Percentiles rank a stretch among this genome's conserved stretches.
These are phyloP conservation scores for Chrysina gloriosa DNA, from an alignment of 2,888 invertebrate species.

Conservation along the genomic window DNA sequence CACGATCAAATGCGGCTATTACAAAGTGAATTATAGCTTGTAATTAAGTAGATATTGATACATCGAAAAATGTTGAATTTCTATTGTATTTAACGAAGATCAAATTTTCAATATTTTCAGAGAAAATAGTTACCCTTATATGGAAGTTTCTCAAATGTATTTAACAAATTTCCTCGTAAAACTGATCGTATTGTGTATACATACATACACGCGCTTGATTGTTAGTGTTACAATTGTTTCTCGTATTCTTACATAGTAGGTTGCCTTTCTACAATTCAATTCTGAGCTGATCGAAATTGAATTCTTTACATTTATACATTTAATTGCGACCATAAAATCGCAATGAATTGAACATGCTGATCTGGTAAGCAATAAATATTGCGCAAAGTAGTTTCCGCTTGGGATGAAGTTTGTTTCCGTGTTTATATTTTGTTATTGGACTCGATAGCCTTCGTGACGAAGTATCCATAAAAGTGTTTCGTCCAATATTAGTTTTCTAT, in stretches of 20 bases:
- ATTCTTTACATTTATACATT: not conserved
- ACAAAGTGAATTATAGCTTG: conserved; percentile 1
- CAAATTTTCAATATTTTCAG: no score
- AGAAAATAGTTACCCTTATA: no score
- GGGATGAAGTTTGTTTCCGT: conserved; percentile 4
- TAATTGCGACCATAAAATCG: conserved; percentile 10
- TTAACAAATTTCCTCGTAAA: no score
- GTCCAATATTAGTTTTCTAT: not conserved
- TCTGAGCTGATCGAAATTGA: not conserved
- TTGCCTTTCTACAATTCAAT: not conserved
- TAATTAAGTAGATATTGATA: no score
- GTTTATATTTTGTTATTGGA: conserved; percentile 1
- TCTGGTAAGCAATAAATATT: conserved; percentile 8
- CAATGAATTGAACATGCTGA: not conserved
- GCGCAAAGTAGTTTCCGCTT: not conserved
- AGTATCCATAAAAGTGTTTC: not conserved
- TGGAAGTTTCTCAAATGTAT: no score
- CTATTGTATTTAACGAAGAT: no score
- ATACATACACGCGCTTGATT: no score
- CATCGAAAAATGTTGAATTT: no score
- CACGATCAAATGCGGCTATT: not conserved
- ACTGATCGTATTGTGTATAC: no score
- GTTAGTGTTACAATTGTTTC: no score
- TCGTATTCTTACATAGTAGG: not conserved
- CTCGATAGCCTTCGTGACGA: not conserved